These are phyloP conservation scores for Tonatia bakeri DNA, from an alignment of 2,113 vertebrate species.

Conservation along the genomic window DNA sequence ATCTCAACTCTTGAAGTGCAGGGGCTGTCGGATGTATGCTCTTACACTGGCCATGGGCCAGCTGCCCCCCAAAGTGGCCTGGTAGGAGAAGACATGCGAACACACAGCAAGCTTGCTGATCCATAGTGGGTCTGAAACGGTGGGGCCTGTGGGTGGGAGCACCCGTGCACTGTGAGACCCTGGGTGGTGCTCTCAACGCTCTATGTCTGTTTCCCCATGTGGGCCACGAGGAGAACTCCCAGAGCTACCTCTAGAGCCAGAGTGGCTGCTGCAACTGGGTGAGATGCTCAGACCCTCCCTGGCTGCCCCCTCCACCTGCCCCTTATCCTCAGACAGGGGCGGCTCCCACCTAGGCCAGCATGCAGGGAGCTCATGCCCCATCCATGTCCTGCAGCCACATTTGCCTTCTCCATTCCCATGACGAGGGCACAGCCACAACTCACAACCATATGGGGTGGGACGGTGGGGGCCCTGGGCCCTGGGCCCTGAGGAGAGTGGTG, in stretches of 20 bases:
- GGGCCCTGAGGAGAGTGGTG: neutral
- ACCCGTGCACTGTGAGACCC: neutral
- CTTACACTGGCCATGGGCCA: accelerated
- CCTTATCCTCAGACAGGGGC: neutral
- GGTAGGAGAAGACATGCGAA: accelerated
- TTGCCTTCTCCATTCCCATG: neutral
- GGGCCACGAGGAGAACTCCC: neutral
- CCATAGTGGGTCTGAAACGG: neutral
- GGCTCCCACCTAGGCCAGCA: neutral
- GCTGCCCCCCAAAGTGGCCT: accelerated
- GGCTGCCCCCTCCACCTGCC: neutral
- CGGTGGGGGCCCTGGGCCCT: neutral
- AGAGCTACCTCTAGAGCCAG: constrained; percentile 34
- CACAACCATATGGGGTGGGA: accelerated
- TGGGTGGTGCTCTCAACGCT: accelerated
- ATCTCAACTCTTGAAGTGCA: neutral
- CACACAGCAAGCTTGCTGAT: neutral
- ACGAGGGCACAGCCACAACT: neutral
- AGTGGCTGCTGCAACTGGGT: neutral
- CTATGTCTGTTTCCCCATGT: constrained; percentile 27
- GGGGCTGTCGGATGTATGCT: too few relatives aligned
- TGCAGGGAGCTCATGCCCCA: neutral
- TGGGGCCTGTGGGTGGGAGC: neutral
- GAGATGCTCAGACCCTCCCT: neutral
- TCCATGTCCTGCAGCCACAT: neutral